Evolutionary conservation across 2,797 vertebrate genomes (phyloP), one percentile per base, ranked within the genome.

Genomic region (Macropodus opercularis): DNA sequence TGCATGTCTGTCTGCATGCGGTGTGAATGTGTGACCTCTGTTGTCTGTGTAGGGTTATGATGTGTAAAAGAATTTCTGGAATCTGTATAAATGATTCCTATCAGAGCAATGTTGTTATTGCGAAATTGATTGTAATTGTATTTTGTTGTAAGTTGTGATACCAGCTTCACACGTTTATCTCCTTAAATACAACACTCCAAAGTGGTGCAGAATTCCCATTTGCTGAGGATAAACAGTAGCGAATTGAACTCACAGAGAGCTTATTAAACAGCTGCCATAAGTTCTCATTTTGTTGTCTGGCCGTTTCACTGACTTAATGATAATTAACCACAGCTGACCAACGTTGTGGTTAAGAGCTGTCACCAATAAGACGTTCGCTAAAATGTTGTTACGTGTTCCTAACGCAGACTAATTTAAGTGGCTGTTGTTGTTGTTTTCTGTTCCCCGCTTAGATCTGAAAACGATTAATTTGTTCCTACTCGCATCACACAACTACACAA

Each of bases 21-120:
- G 17, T 72, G 62, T 67, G 60, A 63, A 43, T 54, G 64, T 71
- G 67, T 61, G 62, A 51, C 31, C 43, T 42, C 58, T 70, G 64
- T 52, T 32, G 34, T 59, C 54, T 52, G 51, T 32, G 11, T 35
- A 27, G 42, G 72, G 42, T 51, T 58, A 72, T 43, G 52, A 63
- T 46, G 50, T 73, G 56, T 49, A 60, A 47, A 48, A 21, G 41
- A 57, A 19, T 51, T 22, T 50, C 19, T 9, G 15, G n/a, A 46
- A 47, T 18, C 48, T 27, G 7, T 2, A 3, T 19, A 3, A 27
- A 22, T 12, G 2, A 7, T 18, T 5, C 12, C 32, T 18, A 6
- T 39, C n/a, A 42, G 4, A 51, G 18, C 18, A 34, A 18, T 34
- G 15, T 10, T 22, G n/a, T 0, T n/a, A 18, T 35, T 46, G 19